These are phyloP conservation scores for Nasonia vitripennis DNA, from an alignment of 1,140 invertebrate species.

Conservation along the genomic window DNA sequence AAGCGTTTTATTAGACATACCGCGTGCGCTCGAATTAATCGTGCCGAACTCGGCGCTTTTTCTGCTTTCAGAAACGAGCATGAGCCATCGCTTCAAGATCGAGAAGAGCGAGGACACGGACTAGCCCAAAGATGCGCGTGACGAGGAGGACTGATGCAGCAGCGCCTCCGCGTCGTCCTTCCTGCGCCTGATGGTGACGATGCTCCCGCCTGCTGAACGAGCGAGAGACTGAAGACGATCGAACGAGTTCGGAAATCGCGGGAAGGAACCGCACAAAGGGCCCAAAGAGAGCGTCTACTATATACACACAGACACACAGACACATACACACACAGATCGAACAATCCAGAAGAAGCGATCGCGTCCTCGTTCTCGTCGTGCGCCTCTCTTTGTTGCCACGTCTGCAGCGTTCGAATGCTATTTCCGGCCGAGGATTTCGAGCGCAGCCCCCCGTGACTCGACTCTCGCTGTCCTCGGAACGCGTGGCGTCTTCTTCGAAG, in stretches of 20 bases:
- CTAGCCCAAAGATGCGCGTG: slow-evolving; percentile 47
- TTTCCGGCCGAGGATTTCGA: neutral
- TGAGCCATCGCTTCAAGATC: slow-evolving; percentile 43
- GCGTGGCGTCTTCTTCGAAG: neutral
- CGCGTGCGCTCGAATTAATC: too few species aligned
- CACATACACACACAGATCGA: too few species aligned
- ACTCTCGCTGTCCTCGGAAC: neutral
- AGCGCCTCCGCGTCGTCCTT: neutral
- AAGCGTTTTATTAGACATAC: neutral
- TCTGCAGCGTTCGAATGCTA: neutral
- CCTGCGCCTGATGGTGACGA: neutral
- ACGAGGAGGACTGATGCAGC: neutral
- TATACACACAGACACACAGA: too few species aligned
- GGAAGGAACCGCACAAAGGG: too few species aligned
- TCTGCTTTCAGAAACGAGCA: slow-evolving; percentile 44
- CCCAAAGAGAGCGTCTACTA: too few species aligned
- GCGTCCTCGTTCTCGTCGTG: too few species aligned
- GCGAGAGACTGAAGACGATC: neutral
- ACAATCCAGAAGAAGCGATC: too few species aligned
- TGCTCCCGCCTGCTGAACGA: neutral
- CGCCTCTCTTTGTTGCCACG: neutral
- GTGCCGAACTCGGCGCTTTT: neutral
- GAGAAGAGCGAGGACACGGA: slow-evolving; percentile 45
- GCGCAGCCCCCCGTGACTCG: neutral
- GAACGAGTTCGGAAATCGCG: neutral